Percentiles rank a stretch among this genome's conserved stretches.
These are phyloP conservation scores for Drosophila neutralis DNA, from an alignment of 2,888 invertebrate genomes.

Conservation along the genomic window DNA sequence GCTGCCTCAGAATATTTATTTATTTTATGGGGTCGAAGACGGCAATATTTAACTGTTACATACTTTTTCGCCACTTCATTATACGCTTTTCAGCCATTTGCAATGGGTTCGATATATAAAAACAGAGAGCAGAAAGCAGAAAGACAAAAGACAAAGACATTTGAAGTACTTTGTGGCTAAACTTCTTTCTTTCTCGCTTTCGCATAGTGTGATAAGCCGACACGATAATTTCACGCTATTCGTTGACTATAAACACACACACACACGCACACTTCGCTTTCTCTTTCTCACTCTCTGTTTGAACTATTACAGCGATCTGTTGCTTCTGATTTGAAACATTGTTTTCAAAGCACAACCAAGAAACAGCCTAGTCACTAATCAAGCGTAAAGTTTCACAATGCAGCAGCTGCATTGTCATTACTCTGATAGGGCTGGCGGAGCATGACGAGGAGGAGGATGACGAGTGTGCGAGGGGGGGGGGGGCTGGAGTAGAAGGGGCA, in stretches of 20 bases:
- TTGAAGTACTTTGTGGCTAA: slow-evolving; percentile 4
- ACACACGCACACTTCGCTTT: neutral
- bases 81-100: neutral
- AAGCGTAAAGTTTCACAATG: slow-evolving; percentile 26
- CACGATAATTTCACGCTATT: slow-evolving; percentile 20
- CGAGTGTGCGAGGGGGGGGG: neutral
- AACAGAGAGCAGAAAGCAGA: neutral
- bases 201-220: slow-evolving; percentile 1
- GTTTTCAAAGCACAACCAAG: slow-evolving; percentile 12
- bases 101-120: neutral
- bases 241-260: neutral
- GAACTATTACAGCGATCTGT: slow-evolving; percentile 38
- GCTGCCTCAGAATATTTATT: neutral
- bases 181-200: neutral
- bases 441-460: neutral
- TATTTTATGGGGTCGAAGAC: neutral
- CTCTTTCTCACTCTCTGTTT: neutral
- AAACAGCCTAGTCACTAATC: slow-evolving; percentile 19
- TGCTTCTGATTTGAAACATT: slow-evolving; percentile 46
- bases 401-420: slow-evolving; percentile 11
- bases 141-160: neutral
- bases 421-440: slow-evolving; percentile 1
- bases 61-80: neutral
- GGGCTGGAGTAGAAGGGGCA: neutral
- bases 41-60: neutral